Base-by-base conservation (phyloP, 1,140 invertebrate species). In the Bilobella aurantiaca region DNA sequence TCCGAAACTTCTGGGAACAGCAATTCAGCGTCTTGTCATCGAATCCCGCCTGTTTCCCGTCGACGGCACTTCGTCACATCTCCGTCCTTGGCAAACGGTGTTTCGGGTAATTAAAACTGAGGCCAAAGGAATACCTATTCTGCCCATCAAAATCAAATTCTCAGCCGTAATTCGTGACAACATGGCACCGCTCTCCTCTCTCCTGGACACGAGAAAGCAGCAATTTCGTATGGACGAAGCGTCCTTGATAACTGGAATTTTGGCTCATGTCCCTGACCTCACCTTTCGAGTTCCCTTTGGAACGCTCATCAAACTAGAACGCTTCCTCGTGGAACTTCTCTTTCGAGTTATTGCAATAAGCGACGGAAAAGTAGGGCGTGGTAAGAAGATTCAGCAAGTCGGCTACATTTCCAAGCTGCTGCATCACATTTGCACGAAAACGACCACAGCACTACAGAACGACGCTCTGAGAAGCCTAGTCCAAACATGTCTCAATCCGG, bases 401-500 rank as follows among this genome's bases (percentile, higher is more conserved):
- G n/a, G 32, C 16, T 21, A 66, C 21, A 63, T 71, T 58, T 32
- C 67, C 18, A 59, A 62, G 56, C 32, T 71, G 3, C 46, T 71
- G 1, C 46, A 61, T 18, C 62, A 64, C 21, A 25, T 71, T 3
- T 56, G 42, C 23, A 16, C 49, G 5, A 12, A 53, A 5, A 37
- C 32, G 29, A 46, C 63, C 32, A 66, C 46, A 53, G 70, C 70
- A 1, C 58, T 71, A 5, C 70, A 71, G 63, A 71, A 69, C 60
- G 70, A 71, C 59, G 64, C 67, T 16, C 47, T 71, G 46, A 29
- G 67, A 46, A 71, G 67, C 58, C 47, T 71, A n/a, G 63, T 71
- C 0, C 70, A 71, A 32, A 58, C 66, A 0, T 70, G 32, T n/a
- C 53, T 71, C 25, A 61, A 71, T 64, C 64, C 67, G 14, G 69